Evolutionary conservation across 2,113 vertebrate species (phyloP), one percentile per base, ranked within the genome.

Genomic region (Vireo altiloquus): DNA sequence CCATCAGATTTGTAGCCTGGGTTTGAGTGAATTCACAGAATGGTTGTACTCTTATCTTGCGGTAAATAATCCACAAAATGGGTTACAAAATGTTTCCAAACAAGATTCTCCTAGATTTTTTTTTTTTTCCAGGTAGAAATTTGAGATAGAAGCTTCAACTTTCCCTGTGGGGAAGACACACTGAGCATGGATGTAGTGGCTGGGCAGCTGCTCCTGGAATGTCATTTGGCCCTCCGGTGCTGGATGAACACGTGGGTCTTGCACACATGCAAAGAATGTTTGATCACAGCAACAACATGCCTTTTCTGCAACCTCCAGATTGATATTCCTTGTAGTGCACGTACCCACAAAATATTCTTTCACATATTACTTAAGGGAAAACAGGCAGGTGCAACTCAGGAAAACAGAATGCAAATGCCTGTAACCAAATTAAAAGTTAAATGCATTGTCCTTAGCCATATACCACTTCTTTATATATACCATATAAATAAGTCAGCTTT

Each of bases 151-250:
- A 76, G 8, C 28, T 76, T 84, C 44, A 78, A 0, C 3, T 94
- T 92, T 72, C 46, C 21, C 7, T 53, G n/a, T 49, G 31, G 74
- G 65, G 30, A 75, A 30, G 2, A 15, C 30, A 28, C 2, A 4
- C 40, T 61, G 18, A 54, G 6, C 0, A 0, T 60, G 78, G 56
- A 52, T 2, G 2, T 28, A 28, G 25, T 1, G 4, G 25, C 72
- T 33, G 47, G 13, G 52, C 50, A 92, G 85, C 63, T 1, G 1
- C 71, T 69, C 74, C 49, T 78, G 65, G 53, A 92, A 94, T 27
- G 35, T 66, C 11, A 2, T 66, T 82, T 92, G 91, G 82, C 71
- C 27, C 72, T 49, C 10, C 0, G 0, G 31, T 2, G 10, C 44
- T 52, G 25, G 40, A 87, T 14, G 15, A 87, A 52, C 53, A 60